Conservation (phyloP, 2,888 invertebrate genomes). For the Gymnocheta viridis region DNA sequence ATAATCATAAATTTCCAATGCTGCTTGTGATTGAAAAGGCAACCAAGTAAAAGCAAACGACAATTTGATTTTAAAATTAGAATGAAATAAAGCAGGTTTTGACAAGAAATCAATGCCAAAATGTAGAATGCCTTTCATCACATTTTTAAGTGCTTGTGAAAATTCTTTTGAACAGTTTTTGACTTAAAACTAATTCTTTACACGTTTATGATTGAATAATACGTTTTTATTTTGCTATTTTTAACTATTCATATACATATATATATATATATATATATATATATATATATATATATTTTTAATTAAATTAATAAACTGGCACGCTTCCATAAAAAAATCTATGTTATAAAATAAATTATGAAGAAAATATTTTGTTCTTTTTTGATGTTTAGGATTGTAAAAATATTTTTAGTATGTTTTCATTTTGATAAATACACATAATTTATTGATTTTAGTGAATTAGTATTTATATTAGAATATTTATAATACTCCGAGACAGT, state of each 20-base stretch:
- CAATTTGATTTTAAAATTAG: slow-evolving; percentile 12
- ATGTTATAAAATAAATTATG: background rate
- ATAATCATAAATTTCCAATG: background rate
- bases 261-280: too few species aligned
- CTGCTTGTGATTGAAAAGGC: background rate
- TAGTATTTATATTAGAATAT: background rate
- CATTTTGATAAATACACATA: background rate
- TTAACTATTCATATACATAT: background rate
- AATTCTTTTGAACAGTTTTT: background rate
- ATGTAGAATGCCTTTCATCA: background rate
- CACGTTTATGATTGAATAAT: background rate
- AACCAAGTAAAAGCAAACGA: background rate
- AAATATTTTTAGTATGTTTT: background rate
- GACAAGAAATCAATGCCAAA: too few species aligned
- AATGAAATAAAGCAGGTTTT: slow-evolving; percentile 21
- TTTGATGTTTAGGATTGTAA: background rate
- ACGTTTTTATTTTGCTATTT: background rate
- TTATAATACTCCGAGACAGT: too few species aligned
- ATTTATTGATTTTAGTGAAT: background rate
- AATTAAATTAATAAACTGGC: background rate
- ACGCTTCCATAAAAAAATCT: background rate
- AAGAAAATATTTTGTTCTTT: background rate
- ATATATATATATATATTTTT: too few species aligned
- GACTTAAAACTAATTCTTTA: background rate
- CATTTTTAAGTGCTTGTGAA: background rate